Percentiles rank a stretch among this genome's conserved stretches.
These are phyloP conservation scores for Apoda limacodes DNA, from an alignment of 2,888 invertebrate genomes.

Conservation along the genomic window DNA sequence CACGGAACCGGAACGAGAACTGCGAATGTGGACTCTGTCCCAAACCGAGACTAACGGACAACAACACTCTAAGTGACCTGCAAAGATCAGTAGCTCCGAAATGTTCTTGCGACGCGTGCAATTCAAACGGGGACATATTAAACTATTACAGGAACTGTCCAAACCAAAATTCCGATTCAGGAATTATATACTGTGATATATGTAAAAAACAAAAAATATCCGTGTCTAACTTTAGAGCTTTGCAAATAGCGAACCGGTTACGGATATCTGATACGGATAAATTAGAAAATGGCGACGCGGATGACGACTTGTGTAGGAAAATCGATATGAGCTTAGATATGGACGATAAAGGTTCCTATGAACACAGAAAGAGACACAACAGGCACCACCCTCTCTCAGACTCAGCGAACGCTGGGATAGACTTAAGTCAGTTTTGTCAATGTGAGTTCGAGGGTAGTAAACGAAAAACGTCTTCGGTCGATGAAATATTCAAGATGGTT, in stretches of 20 bases:
- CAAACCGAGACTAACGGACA: constrained; percentile 42
- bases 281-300: constrained; percentile 45
- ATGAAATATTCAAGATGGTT: constrained; percentile 78
- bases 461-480: constrained; percentile 78
- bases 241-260: constrained; percentile 57
- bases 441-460: constrained; percentile 50
- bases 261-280: constrained; percentile 46
- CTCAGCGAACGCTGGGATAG: constrained; percentile 48
- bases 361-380: constrained; percentile 53
- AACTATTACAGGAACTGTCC: constrained; percentile 56
- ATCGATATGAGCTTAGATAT: constrained; percentile 58
- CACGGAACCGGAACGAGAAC: constrained; percentile 39
- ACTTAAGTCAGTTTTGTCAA: constrained; percentile 59
- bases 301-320: constrained; percentile 54
- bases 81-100: constrained; percentile 53
- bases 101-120: constrained; percentile 55
- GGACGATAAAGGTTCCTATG: constrained; percentile 43
- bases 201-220: constrained; percentile 65
- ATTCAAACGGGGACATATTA: constrained; percentile 54
- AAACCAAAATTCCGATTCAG: constrained; percentile 49
- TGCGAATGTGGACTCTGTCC: constrained; percentile 62
- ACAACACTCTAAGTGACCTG: constrained; percentile 54
- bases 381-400: constrained; percentile 58
- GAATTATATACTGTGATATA: constrained; percentile 54
- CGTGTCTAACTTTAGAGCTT: constrained; percentile 55